phyloP scores from a whole-genome alignment of 2,113 vertebrate genomes.

The Syngnathus typhle region DNA sequence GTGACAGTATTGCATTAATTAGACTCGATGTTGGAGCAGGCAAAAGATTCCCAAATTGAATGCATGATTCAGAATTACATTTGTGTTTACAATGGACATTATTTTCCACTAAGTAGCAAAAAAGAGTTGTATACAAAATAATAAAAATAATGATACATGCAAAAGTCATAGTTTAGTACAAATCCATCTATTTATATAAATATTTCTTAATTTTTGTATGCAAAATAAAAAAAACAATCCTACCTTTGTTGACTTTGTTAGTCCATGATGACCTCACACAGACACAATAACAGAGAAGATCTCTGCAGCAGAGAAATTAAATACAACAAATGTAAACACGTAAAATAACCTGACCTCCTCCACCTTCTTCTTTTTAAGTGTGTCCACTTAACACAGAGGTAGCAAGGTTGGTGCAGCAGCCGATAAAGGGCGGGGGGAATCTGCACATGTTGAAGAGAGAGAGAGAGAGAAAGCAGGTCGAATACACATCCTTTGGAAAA shows the following conservation, averaged over 20 bases:
- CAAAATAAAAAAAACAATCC: not conserved
- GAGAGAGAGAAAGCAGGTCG: conserved; percentile 28
- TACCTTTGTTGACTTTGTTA: conserved; percentile 39
- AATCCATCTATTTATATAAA: not conserved
- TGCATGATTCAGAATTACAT: not conserved
- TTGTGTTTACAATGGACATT: not conserved
- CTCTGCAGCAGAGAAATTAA: not conserved
- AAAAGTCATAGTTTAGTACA: not conserved
- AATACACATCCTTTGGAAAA: not conserved
- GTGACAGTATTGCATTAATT: too few relatives aligned
- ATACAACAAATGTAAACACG: not conserved
- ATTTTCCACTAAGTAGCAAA: not conserved
- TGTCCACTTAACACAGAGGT: conserved; percentile 20
- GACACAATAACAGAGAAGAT: conserved; percentile 29
- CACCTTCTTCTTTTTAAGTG: conserved; percentile 5
- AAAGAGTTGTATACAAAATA: too few relatives aligned
- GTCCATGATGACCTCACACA: conserved; percentile 20
- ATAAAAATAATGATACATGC: not conserved
- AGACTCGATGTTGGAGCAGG: not conserved
- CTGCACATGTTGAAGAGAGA: conserved; percentile 5
- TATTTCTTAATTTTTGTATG: too few relatives aligned
- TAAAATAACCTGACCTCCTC: conserved; percentile 11
- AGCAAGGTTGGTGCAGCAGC: conserved; percentile 5
- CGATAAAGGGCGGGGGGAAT: conserved; percentile 12
- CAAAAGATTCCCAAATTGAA: not conserved